Base-by-base conservation (phyloP, 92 coral and sea anemone species). In the Chrysogorgia sp. region DNA sequence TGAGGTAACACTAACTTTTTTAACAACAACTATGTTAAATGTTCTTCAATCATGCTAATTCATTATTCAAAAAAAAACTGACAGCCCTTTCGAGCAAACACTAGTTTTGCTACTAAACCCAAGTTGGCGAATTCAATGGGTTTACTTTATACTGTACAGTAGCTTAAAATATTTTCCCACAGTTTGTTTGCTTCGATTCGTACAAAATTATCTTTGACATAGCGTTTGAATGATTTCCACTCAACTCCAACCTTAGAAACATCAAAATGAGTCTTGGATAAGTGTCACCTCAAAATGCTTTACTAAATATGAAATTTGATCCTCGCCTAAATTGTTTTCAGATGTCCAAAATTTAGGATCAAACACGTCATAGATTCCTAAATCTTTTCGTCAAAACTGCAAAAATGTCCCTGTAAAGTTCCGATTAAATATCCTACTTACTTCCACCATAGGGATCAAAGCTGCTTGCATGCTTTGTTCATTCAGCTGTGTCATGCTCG, bases 141-240 rank as follows among this genome's bases (percentile, higher is more conserved):
- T 23, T 6, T 57, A n/a, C n/a, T n/a, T n/a, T n/a, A n/a, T n/a
- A n/a, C n/a, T n/a, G n/a, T n/a, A n/a, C n/a, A n/a, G 32, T 57
- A 57, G 17, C 23, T 57, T 6, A 57, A 29, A 13, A 23, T 57
- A 23, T 23, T 57, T 23, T 57, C 63, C 31, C 63, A 57, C 17
- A 57, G 63, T 15, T 29, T 57, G 3, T 31, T 57, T 13, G 63
- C 63, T 57, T 57, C 63, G 63, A 29, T 57, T 57, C 63, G 6
- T 3, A 13, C 14, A 23, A 57, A 57, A 57, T 57, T 57, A 15
- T 57, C 3, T 23, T 23, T 3, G 3, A 57, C 63, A 57, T 57
- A 57, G 17, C 63, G 63, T 13, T 57, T 57, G 3, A 57, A 57
- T 23, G 31, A 57, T 31, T 57, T 57, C 32, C 63, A 23, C 23